Conservation (phyloP, 2,888 invertebrate genomes). For the Calliopum simillimum region DNA sequence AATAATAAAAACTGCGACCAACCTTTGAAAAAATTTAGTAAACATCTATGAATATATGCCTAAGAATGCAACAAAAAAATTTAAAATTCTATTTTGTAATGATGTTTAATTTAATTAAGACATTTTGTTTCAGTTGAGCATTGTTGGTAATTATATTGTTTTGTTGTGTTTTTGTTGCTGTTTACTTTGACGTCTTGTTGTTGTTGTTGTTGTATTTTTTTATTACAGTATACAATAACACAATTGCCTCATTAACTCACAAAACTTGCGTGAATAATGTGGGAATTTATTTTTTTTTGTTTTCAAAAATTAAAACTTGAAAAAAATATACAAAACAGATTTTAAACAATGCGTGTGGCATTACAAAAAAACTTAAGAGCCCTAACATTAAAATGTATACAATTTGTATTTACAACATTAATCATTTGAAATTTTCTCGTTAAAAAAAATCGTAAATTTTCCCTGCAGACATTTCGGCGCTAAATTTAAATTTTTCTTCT, state of each 20-base stretch:
- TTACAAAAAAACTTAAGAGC: neutral
- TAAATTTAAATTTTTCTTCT: neutral
- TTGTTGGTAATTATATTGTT: neutral
- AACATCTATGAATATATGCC: too few species aligned
- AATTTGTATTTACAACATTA: too few species aligned
- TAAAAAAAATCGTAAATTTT: neutral
- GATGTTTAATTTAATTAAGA: too few species aligned
- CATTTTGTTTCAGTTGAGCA: neutral
- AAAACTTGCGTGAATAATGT: too few species aligned
- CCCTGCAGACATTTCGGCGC: neutral
- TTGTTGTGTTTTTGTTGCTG: neutral
- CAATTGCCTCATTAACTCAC: too few species aligned
- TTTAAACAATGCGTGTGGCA: neutral
- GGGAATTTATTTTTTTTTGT: too few species aligned
- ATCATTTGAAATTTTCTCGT: too few species aligned
- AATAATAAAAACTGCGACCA: too few species aligned
- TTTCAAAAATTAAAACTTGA: neutral
- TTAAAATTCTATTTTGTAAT: too few species aligned
- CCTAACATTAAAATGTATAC: too few species aligned
- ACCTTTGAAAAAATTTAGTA: too few species aligned
- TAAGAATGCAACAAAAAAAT: too few species aligned
- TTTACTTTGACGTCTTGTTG: neutral
- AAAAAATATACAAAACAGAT: constrained; percentile 1
- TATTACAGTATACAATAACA: neutral
- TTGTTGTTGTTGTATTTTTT: neutral